These are phyloP conservation scores for Mesorhabditis sp. DNA, from an alignment of 2,888 invertebrate species.

Conservation along the genomic window DNA sequence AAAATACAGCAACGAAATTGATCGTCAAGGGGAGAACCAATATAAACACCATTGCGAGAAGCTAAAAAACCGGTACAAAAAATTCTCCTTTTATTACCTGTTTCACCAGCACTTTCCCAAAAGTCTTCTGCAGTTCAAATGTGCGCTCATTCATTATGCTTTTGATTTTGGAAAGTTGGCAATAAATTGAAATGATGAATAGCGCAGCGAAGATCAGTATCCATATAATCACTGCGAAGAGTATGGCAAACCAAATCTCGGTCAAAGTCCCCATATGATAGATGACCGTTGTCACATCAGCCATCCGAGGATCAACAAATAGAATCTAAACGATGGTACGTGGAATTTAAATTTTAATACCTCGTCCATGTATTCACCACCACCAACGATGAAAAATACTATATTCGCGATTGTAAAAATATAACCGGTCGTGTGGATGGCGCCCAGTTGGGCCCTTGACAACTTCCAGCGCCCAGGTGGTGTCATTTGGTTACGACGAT, in stretches of 20 bases:
- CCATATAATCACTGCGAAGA: neutral
- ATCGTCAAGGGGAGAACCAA: neutral
- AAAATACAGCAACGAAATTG: neutral
- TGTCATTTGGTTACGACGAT: neutral
- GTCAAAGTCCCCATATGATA: neutral
- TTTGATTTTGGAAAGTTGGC: neutral
- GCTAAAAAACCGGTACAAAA: neutral
- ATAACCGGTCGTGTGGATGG: neutral
- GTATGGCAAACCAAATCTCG: neutral
- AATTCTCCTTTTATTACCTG: neutral
- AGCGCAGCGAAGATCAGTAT: neutral
- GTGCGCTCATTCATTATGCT: neutral
- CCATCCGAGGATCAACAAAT: neutral
- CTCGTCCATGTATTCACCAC: neutral
- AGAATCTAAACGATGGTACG: neutral
- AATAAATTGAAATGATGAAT: neutral
- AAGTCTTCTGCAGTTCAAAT: neutral
- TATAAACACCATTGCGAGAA: neutral
- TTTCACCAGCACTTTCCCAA: neutral
- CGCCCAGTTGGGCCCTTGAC: neutral
- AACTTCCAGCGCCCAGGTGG: neutral
- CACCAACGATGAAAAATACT: neutral
- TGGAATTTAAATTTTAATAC: neutral
- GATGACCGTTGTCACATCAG: neutral
- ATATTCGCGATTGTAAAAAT: neutral